Evolutionary conservation across 2,113 vertebrate genomes (phyloP).

Genomic region (Ictidomys tridecemlineatus): DNA sequence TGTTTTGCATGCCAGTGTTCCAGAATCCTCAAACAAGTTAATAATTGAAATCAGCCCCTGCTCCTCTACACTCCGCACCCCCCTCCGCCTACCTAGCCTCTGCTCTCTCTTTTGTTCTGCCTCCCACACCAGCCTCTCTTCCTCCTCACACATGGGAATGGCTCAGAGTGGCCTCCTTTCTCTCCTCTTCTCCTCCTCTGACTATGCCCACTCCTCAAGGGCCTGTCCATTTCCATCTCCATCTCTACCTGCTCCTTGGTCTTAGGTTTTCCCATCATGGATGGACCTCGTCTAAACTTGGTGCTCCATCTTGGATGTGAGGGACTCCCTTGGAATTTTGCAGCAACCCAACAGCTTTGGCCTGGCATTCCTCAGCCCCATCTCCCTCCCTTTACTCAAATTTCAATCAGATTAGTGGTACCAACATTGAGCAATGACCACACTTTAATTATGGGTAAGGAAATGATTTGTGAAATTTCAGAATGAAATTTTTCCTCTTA

Average conservation of each 20-base stretch:
- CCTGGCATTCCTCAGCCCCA: neutral
- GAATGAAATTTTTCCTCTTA: conserved; percentile 9
- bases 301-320: neutral
- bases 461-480: neutral
- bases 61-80: neutral
- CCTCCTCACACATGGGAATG: neutral
- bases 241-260: neutral
- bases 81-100: neutral
- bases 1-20: neutral
- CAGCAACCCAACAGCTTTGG: neutral
- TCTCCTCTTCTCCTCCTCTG: neutral
- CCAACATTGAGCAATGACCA: neutral
- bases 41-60: neutral
- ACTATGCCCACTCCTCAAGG: neutral
- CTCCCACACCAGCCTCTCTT: neutral
- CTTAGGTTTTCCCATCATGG: neutral
- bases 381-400: neutral
- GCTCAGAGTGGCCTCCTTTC: accelerated
- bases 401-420: neutral
- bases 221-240: neutral
- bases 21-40: neutral
- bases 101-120: neutral
- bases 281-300: neutral
- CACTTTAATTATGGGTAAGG: neutral
- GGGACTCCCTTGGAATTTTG: neutral